Percentiles rank a stretch among this genome's conserved stretches.
phyloP scores from a whole-genome alignment of 2,113 vertebrate species.

The Tonatia bakeri region DNA sequence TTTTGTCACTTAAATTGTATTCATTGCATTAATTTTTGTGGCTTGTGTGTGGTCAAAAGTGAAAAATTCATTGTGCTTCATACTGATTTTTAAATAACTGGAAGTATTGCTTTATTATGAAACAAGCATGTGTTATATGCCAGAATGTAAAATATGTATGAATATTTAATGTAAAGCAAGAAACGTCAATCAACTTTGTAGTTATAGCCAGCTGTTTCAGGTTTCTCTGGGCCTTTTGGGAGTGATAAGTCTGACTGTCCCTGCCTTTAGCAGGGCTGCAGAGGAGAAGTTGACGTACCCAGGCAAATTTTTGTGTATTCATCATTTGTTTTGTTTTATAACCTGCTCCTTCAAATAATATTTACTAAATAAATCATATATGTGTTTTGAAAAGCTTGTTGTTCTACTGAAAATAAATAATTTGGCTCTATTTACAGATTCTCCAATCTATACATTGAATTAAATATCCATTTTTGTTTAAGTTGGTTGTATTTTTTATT shows the following conservation, averaged over 20 bases:
- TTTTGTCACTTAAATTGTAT: background rate
- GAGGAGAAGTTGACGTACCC: background rate
- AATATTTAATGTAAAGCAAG: background rate
- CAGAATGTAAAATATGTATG: background rate
- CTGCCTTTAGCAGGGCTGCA: background rate
- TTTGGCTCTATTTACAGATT: background rate
- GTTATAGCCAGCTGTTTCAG: background rate
- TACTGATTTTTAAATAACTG: background rate
- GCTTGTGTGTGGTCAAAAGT: background rate
- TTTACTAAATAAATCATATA: background rate
- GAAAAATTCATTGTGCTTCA: background rate
- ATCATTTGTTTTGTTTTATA: background rate
- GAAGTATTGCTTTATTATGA: background rate
- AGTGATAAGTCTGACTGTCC: background rate
- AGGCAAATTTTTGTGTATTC: background rate
- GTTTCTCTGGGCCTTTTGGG: background rate
- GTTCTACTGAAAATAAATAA: background rate
- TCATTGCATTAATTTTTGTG: background rate
- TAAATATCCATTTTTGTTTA: background rate
- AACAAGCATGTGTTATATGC: background rate
- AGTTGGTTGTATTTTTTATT: background rate
- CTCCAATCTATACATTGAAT: background rate
- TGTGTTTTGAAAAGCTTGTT: background rate
- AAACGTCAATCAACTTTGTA: background rate
- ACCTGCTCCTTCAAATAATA: background rate